phyloP scores from a whole-genome alignment of 2,888 invertebrate genomes.

The Pyrochroa serraticornis region DNA sequence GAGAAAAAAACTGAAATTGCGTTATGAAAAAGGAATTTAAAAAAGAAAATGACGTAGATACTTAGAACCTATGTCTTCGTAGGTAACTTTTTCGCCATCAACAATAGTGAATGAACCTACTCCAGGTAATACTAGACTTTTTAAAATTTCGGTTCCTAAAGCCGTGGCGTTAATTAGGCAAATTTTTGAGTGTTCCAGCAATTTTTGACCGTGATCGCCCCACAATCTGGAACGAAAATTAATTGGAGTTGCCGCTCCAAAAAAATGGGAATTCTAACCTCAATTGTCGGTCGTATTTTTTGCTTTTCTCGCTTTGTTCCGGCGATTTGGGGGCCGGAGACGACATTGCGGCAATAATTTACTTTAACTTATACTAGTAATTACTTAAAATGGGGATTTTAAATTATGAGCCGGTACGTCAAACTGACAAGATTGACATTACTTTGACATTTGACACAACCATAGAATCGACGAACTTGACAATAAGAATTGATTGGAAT shows the following conservation, averaged over 20 bases:
- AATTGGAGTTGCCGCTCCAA: slow-evolving; percentile 4
- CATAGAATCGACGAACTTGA: no score
- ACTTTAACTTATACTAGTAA: neutral
- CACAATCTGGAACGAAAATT: slow-evolving; percentile 72
- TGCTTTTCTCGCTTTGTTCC: slow-evolving; percentile 70
- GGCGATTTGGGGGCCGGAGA: slow-evolving; percentile 71
- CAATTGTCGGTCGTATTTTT: slow-evolving; percentile 78
- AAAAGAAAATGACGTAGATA: slow-evolving; percentile 52
- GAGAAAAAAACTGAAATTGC: slow-evolving; percentile 81
- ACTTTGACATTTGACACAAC: no score
- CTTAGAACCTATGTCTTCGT: slow-evolving; percentile 95
- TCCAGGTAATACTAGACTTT: slow-evolving; percentile 94
- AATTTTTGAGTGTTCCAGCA: slow-evolving; percentile 87
- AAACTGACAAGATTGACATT: no score
- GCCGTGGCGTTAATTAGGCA: slow-evolving; percentile 94
- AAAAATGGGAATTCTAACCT: slow-evolving; percentile 44
- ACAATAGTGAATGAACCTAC: slow-evolving; percentile 91
- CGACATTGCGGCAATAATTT: slow-evolving; percentile 59
- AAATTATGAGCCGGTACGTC: neutral
- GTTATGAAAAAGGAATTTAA: slow-evolving; percentile 1
- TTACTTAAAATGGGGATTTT: neutral
- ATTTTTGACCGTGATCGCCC: slow-evolving; percentile 97
- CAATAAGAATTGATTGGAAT: no score
- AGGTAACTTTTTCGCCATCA: slow-evolving; percentile 84
- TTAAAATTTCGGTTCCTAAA: slow-evolving; percentile 92